Percentiles rank a stretch among this genome's conserved stretches.
Evolutionary conservation across 2,797 vertebrate species (phyloP).

Genomic region (Scarus forsteni): DNA sequence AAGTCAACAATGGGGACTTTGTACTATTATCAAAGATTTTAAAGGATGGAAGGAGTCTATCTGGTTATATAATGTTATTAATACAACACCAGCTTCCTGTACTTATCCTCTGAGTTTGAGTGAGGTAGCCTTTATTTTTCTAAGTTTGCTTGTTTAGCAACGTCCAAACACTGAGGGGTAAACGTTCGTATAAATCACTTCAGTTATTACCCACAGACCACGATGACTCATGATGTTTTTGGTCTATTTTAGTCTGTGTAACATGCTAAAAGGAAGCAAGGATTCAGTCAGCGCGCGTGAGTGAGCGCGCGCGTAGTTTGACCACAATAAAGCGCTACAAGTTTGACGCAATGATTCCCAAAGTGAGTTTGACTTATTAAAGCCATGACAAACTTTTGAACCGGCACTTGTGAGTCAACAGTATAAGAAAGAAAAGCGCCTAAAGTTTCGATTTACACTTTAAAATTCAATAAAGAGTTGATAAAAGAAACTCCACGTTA

Average conservation of each 20-base stretch:
- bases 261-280: slow-evolving; percentile 9
- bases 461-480: neutral
- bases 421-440: neutral
- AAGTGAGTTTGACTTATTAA: neutral
- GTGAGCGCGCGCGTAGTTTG: neutral
- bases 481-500: neutral
- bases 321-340: slow-evolving; percentile 56
- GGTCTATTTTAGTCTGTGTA: neutral
- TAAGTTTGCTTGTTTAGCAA: neutral
- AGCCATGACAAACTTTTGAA: neutral
- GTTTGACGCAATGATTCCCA: slow-evolving; percentile 62
- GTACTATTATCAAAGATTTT: neutral
- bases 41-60: slow-evolving; percentile 33
- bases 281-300: neutral
- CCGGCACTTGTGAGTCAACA: neutral
- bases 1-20: slow-evolving; percentile 20
- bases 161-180: slow-evolving; percentile 16
- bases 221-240: slow-evolving; percentile 16
- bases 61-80: neutral
- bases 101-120: slow-evolving; percentile 4
- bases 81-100: neutral
- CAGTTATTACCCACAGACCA: slow-evolving; percentile 9
- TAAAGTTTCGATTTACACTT: neutral
- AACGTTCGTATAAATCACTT: slow-evolving; percentile 16
- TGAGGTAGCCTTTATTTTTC: neutral